phyloP scores from a whole-genome alignment of 2,113 vertebrate species.

The Rhynchopsitta pachyrhyncha region DNA sequence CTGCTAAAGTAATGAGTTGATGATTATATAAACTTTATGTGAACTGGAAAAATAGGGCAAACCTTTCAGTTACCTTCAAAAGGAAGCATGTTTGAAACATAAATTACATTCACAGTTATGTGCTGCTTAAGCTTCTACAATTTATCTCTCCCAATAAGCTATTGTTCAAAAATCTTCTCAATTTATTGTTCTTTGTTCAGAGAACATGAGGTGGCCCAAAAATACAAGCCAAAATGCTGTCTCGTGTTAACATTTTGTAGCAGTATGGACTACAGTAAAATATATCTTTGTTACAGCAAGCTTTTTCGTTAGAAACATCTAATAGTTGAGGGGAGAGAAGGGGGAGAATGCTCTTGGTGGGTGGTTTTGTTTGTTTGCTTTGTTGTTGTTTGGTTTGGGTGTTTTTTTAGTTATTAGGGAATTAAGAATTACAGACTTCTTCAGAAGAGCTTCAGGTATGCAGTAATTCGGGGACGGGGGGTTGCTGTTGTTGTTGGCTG shows the following conservation, averaged over 20 bases:
- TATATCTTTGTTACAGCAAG: neutral
- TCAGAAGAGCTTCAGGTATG: neutral
- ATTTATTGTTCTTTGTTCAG: neutral
- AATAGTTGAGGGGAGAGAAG: neutral
- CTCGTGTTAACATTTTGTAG: neutral
- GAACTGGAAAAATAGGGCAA: slow-evolving; percentile 16
- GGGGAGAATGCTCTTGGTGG: neutral
- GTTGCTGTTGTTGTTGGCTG: neutral
- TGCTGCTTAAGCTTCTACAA: slow-evolving; percentile 28
- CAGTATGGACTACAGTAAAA: neutral
- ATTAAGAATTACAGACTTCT: neutral
- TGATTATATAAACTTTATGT: slow-evolving; percentile 8
- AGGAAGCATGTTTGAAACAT: slow-evolving; percentile 30
- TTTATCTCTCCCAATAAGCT: neutral
- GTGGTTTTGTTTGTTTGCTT: neutral
- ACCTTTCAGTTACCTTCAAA: slow-evolving; percentile 34
- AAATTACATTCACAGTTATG: neutral
- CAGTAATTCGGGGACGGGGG: neutral
- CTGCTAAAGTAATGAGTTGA: slow-evolving; percentile 13
- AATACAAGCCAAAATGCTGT: neutral
- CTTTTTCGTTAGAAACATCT: neutral
- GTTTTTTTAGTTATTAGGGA: neutral
- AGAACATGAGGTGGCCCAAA: neutral
- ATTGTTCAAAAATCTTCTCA: slow-evolving; percentile 17
- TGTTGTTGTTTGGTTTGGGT: neutral